phyloP scores from a whole-genome alignment of 2,113 vertebrate genomes.

The Amblyopsis rosae region DNA sequence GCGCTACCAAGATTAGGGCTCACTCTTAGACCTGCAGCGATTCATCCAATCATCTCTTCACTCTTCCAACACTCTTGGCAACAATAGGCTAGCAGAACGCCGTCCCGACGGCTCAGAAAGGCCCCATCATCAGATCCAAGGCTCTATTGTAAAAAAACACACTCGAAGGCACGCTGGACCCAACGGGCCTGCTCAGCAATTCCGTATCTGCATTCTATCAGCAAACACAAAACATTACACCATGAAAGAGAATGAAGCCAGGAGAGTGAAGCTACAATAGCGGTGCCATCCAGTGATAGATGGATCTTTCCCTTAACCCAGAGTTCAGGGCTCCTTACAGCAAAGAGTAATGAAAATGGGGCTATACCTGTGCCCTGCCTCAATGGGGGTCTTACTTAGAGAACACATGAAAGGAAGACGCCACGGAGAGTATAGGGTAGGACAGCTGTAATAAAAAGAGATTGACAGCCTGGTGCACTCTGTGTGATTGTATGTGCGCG shows the following conservation, averaged over 20 bases:
- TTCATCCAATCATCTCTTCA: background rate
- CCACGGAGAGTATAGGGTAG: background rate
- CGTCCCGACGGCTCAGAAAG: background rate
- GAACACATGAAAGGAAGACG: background rate
- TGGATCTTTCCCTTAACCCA: background rate
- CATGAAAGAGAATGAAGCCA: background rate
- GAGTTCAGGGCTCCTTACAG: background rate
- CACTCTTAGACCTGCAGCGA: background rate
- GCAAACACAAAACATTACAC: background rate
- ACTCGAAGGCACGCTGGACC: background rate
- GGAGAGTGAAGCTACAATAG: background rate
- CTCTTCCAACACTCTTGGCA: background rate
- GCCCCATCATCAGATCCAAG: background rate
- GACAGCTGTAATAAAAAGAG: constrained; percentile 5
- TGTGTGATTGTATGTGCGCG: background rate
- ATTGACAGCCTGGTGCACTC: background rate
- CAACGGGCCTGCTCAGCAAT: background rate
- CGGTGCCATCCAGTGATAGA: background rate
- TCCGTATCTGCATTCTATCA: background rate
- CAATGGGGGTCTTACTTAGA: background rate
- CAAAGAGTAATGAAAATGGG: constrained; percentile 8
- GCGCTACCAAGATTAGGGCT: background rate
- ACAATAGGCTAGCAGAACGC: background rate
- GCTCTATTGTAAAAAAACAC: background rate
- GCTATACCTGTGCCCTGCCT: background rate